A percentile compares a stretch with the other conserved stretches of the same genome.
These are phyloP conservation scores for Rhabdomys pumilio DNA, from an alignment of 2,797 vertebrate genomes.

Conservation along the genomic window DNA sequence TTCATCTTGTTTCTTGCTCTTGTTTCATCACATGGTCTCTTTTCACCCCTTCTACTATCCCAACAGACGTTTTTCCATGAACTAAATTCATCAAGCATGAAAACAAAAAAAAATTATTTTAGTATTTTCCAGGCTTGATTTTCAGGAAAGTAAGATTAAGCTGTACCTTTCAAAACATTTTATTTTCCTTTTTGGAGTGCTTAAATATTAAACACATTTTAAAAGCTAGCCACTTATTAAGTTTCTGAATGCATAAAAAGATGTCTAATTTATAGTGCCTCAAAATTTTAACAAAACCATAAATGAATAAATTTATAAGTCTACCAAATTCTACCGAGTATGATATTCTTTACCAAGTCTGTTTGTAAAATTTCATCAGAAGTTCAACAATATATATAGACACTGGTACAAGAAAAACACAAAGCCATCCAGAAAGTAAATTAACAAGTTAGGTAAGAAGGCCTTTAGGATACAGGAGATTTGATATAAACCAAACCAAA, in stretches of 20 bases:
- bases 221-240: conserved; percentile 41
- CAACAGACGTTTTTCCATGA: conserved; percentile 40
- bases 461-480: neutral
- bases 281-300: conserved; percentile 61
- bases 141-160: conserved; percentile 70
- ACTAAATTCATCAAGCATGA: conserved; percentile 58
- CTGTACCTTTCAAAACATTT: conserved; percentile 58
- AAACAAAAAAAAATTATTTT: conserved; percentile 70
- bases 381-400: conserved; percentile 15
- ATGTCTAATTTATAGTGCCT: conserved; percentile 32
- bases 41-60: neutral
- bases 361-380: conserved; percentile 62
- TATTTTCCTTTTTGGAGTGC: conserved; percentile 63
- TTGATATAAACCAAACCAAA: conserved; percentile 39
- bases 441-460: neutral
- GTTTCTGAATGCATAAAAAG: conserved; percentile 23
- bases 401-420: conserved; percentile 3
- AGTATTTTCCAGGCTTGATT: conserved; percentile 58
- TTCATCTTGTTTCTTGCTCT: neutral
- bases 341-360: conserved; percentile 10
- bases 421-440: neutral
- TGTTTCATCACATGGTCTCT: conserved; percentile 39
- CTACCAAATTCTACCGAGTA: conserved; percentile 12
- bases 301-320: conserved; percentile 60
- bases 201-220: conserved; percentile 54